These are phyloP conservation scores for Thaleichthys pacificus DNA, from an alignment of 2,797 vertebrate species.

Conservation along the genomic window DNA sequence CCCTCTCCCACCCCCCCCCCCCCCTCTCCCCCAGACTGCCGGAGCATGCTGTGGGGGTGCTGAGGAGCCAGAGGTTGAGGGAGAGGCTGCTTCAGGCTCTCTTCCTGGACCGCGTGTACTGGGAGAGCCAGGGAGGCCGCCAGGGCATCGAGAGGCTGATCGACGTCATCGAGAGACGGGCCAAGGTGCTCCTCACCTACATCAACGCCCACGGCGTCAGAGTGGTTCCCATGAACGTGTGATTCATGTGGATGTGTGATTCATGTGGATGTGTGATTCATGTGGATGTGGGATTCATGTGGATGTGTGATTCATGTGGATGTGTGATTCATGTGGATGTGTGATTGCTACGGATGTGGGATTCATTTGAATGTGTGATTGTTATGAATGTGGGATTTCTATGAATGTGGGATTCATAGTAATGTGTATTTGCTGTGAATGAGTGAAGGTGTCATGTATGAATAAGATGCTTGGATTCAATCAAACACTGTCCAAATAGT, in stretches of 20 bases:
- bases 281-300: no score
- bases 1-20: no score
- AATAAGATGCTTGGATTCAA: background rate
- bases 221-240: slow-evolving; percentile 82
- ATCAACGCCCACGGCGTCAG: slow-evolving; percentile 89
- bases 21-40: slow-evolving; percentile 85
- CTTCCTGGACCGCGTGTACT: slow-evolving; percentile 91
- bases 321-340: background rate
- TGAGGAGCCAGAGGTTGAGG: slow-evolving; percentile 84
- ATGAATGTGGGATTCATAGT: background rate
- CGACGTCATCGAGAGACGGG: slow-evolving; percentile 88
- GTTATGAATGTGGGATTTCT: background rate
- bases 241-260: slow-evolving; percentile 30
- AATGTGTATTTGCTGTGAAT: no score
- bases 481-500: background rate
- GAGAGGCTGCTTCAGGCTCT: slow-evolving; percentile 94
- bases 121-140: slow-evolving; percentile 94
- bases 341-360: background rate
- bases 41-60: slow-evolving; percentile 82
- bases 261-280: no score
- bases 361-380: no score
- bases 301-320: background rate
- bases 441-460: background rate
- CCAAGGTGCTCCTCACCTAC: slow-evolving; percentile 88
- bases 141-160: slow-evolving; percentile 94